phyloP scores from a whole-genome alignment of 2,113 vertebrate genomes.

The Gallinago undulata region DNA sequence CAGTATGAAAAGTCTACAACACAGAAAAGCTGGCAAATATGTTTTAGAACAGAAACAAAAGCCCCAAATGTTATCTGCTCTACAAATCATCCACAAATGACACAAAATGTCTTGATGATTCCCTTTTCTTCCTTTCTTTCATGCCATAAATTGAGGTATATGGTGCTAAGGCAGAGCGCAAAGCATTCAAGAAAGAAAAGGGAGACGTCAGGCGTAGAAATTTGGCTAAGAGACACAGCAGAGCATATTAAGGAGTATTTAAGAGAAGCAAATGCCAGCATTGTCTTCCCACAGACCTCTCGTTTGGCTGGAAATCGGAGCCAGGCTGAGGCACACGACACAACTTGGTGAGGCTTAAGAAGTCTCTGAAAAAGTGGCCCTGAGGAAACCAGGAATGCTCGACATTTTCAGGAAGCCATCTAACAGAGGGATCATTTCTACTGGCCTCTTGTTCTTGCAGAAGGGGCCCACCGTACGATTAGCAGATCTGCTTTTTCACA shows the following conservation, averaged over 20 bases:
- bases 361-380: background rate
- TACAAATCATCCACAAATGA: conserved; percentile 10
- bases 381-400: background rate
- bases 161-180: background rate
- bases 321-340: background rate
- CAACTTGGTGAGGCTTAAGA: rapidly evolving
- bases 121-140: background rate
- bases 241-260: conserved; percentile 6
- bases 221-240: background rate
- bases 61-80: background rate
- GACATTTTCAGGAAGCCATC: background rate
- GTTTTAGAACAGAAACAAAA: conserved; percentile 20
- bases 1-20: background rate
- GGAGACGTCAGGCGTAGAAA: background rate
- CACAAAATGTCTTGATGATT: background rate
- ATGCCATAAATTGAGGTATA: background rate
- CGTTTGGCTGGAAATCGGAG: background rate
- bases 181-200: background rate
- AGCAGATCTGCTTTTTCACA: background rate
- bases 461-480: background rate
- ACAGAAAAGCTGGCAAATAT: background rate
- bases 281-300: conserved; percentile 2
- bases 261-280: conserved; percentile 10
- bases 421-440: rapidly evolving
- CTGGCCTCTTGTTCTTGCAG: background rate